Percentiles rank a stretch among this genome's conserved stretches.
Conservation (phyloP, 2,888 invertebrate genomes). For the Terebella lapidaria region DNA sequence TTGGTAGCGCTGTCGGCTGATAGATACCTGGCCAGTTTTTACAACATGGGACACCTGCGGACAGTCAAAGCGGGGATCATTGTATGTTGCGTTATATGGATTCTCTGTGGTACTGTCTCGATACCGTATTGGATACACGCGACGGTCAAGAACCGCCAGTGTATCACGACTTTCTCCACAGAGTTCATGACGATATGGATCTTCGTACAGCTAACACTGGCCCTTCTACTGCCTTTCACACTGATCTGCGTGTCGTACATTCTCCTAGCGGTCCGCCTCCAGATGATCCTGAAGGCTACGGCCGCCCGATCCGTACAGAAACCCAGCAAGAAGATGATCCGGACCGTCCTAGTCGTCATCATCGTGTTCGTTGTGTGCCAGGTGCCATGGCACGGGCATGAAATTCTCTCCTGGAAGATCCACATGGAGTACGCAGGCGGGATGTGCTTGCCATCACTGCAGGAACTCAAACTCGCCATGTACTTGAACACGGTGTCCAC, state of each 20-base stretch:
- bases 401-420: not conserved
- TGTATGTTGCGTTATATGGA: not conserved
- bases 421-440: not conserved
- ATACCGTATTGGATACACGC: not conserved
- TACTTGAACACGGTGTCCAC: not conserved
- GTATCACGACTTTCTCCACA: not conserved
- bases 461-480: not conserved
- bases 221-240: not conserved
- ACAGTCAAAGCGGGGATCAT: not conserved
- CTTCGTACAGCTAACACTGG: not conserved
- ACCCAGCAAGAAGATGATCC: not conserved
- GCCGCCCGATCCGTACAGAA: too few relatives aligned
- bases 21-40: not conserved
- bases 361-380: not conserved
- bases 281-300: not conserved
- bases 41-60: not conserved
- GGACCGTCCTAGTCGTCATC: not conserved
- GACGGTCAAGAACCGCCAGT: not conserved
- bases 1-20: too few relatives aligned
- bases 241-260: not conserved
- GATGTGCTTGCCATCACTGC: not conserved
- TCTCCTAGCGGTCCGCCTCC: not conserved
- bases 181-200: not conserved
- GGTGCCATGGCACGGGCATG: not conserved
- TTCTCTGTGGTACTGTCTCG: not conserved